Percentiles rank a stretch among this genome's conserved stretches.
These are phyloP conservation scores for Tetraneura akinire DNA, from an alignment of 1,140 invertebrate species.

Conservation along the genomic window DNA sequence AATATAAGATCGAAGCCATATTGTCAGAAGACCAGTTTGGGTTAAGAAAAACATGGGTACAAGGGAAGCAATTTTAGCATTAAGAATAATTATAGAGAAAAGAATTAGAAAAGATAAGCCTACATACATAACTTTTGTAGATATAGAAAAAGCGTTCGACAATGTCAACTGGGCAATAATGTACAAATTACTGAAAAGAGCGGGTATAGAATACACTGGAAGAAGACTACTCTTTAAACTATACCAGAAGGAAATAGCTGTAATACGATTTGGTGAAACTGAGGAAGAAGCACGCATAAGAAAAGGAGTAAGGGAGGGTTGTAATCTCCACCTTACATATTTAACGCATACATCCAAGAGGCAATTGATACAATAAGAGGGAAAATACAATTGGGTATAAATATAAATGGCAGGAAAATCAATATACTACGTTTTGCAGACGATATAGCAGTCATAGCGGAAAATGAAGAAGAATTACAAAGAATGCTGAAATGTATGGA, in stretches of 20 bases:
- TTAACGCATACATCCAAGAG: neutral
- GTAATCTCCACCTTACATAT: neutral
- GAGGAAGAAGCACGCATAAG: neutral
- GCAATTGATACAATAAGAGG: neutral
- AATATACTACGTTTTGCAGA: conserved; percentile 35
- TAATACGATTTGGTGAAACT: neutral
- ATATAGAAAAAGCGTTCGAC: conserved; percentile 35
- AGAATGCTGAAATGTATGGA: conserved; percentile 19
- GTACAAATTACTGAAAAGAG: neutral
- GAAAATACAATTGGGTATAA: neutral
- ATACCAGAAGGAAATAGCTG: conserved; percentile 26
- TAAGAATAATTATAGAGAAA: conserved; percentile 26
- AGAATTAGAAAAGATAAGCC: conserved; percentile 24
- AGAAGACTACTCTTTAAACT: conserved; percentile 24
- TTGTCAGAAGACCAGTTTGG: conserved; percentile 54
- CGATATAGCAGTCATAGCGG: conserved; percentile 34
- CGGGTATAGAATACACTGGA: neutral
- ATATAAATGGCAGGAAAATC: neutral
- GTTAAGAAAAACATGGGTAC: conserved; percentile 54
- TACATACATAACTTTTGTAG: conserved; percentile 22
- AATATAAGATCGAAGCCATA: conserved; percentile 16
- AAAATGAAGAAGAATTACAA: conserved; percentile 42
- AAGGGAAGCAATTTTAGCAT: conserved; percentile 54
- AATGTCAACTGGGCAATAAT: conserved; percentile 29
- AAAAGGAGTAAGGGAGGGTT: conserved; percentile 5